Percentiles rank a stretch among this genome's conserved stretches.
Conservation (phyloP, 2,797 vertebrate species). For the Scyliorhinus canicula region DNA sequence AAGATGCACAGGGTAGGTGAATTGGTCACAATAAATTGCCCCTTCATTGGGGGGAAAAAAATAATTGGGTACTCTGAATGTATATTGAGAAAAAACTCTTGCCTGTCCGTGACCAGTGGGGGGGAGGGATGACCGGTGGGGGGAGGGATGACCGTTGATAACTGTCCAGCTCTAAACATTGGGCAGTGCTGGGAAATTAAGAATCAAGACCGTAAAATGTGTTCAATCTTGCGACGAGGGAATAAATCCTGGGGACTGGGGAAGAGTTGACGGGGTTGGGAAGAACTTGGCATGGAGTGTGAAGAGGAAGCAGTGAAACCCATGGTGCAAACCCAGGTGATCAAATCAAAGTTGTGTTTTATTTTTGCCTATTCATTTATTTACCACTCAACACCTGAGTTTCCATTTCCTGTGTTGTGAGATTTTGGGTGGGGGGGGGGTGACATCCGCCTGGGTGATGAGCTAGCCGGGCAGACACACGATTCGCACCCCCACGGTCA, state of each 20-base stretch:
- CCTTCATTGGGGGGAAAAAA: no score
- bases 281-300: not conserved
- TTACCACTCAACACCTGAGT: not conserved
- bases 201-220: not conserved
- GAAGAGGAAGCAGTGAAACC: not conserved
- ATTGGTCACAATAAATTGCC: no score
- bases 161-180: not conserved
- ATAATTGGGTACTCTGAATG: no score
- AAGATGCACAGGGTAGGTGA: no score
- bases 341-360: not conserved
- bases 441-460: not conserved
- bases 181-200: not conserved
- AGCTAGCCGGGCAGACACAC: no score
- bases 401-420: not conserved
- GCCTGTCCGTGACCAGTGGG: no score
- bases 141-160: not conserved
- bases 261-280: not conserved
- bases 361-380: not conserved
- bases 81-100: no score
- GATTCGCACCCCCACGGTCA: no score
- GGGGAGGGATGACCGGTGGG: no score
- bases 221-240: no score
- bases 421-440: not conserved
- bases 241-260: not conserved
- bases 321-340: not conserved